These are phyloP conservation scores for Pimpla rufipes DNA, from an alignment of 2,888 invertebrate species.

Conservation along the genomic window DNA sequence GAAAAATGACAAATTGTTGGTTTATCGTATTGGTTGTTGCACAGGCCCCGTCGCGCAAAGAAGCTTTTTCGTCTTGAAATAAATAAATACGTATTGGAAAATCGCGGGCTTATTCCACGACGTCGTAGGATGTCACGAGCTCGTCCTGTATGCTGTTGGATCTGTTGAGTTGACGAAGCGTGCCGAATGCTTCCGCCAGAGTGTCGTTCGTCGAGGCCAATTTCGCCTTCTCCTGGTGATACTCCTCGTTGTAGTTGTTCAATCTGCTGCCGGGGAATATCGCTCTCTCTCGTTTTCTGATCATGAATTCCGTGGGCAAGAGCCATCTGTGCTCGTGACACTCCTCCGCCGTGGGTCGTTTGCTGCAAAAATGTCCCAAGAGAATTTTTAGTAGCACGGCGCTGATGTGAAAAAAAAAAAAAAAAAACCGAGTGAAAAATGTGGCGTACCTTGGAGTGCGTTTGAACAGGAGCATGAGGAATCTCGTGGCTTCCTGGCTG, in stretches of 20 bases:
- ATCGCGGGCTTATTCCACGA: slow-evolving; percentile 75
- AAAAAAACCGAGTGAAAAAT: too few species aligned
- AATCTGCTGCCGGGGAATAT: slow-evolving; percentile 94
- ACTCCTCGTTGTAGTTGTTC: slow-evolving; percentile 93
- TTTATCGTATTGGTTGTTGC: slow-evolving; percentile 62
- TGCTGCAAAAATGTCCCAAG: slow-evolving; percentile 87
- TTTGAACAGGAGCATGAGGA: slow-evolving; percentile 98
- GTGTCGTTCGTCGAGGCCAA: slow-evolving; percentile 88
- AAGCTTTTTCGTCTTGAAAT: slow-evolving; percentile 62
- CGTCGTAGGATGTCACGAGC: slow-evolving; percentile 87
- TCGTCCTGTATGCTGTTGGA: slow-evolving; percentile 95
- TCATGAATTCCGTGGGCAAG: slow-evolving; percentile 96
- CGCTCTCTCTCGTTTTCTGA: slow-evolving; percentile 95
- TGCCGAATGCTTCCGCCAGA: slow-evolving; percentile 87
- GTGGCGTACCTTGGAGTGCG: slow-evolving; percentile 92
- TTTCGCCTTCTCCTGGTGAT: slow-evolving; percentile 90
- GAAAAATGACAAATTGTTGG: slow-evolving; percentile 74
- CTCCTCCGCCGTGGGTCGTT: slow-evolving; percentile 97
- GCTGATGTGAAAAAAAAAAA: too few species aligned
- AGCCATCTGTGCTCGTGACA: slow-evolving; percentile 99
- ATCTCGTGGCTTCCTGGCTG: slow-evolving; percentile 96
- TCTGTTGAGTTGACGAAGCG: slow-evolving; percentile 88
- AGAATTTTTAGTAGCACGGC: too few species aligned
- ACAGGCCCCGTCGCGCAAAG: slow-evolving; percentile 37
- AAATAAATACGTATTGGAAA: slow-evolving; percentile 80